These are phyloP conservation scores for Daktulosphaira vitifoliae DNA, from an alignment of 1,140 invertebrate genomes.

Conservation along the genomic window DNA sequence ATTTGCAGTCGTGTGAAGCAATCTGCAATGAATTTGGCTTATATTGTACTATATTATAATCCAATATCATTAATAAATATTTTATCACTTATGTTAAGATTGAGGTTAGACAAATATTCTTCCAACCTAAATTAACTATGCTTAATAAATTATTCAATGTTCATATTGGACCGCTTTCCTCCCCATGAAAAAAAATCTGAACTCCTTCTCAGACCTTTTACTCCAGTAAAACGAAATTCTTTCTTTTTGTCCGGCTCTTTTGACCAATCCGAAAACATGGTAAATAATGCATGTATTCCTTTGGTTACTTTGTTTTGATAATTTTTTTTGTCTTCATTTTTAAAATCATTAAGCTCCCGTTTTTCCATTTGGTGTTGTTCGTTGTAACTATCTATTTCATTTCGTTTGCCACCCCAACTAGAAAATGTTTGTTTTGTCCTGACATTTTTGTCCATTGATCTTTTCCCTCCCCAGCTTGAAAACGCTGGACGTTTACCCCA, in stretches of 20 bases:
- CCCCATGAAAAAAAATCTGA: constrained; percentile 38
- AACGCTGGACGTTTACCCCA: constrained; percentile 37
- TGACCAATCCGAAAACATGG: constrained; percentile 29
- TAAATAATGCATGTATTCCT: constrained; percentile 18
- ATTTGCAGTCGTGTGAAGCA: no score
- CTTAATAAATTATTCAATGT: constrained; percentile 13
- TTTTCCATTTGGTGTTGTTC: neutral
- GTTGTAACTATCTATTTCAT: constrained; percentile 13
- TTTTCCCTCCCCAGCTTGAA: constrained; percentile 37
- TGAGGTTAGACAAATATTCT: no score
- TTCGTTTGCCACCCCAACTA: constrained; percentile 36
- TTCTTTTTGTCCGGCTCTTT: constrained; percentile 19
- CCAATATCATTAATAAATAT: no score
- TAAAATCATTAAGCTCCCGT: neutral
- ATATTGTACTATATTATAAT: no score
- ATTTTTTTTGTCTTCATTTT: constrained; percentile 16
- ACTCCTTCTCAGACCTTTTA: constrained; percentile 26
- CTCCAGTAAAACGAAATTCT: neutral
- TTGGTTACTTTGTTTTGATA: constrained; percentile 31
- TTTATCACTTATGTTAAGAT: no score
- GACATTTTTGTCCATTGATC: constrained; percentile 37
- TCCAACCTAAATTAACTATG: no score
- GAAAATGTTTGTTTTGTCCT: constrained; percentile 36
- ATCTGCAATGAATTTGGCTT: no score
- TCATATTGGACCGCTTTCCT: constrained; percentile 35